Base-by-base conservation (phyloP, 2,888 invertebrate species). In the Himalopsyche tibetana region DNA sequence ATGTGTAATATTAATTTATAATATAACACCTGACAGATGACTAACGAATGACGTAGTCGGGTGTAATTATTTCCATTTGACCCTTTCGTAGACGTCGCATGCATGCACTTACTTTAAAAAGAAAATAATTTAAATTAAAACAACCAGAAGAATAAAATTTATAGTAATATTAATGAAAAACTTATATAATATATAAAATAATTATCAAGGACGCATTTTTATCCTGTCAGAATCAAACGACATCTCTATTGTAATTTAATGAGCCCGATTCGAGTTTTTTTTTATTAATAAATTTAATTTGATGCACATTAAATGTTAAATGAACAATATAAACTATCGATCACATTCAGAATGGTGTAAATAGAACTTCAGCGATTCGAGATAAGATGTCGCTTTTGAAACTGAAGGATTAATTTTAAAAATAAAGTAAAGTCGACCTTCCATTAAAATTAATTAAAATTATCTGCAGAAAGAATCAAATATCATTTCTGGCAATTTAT, bases 131-230 rank as follows among this genome's bases (percentile, higher is more conserved):
- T 74, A 74, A 74, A 74, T 74, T 38, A 74, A 74, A 74, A 74
- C 74, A 74, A 82, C 38, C 38, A 38, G 55, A 82, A 82, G 51
- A 38, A 55, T 55, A 82, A 82, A 51, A 55, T 82, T 82, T 51
- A n/a, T 28, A 51, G 15, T 55, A 80, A 82, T 51, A 19, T n/a
- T 38, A 55, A 28, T 40, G 36, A 80, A 55, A 55, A 55, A 82
- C 55, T 51, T 82, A 82, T 11, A 45, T 28, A 28, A 28, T 28
- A 28, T 28, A 28, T 19, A 82, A 55, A 28, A 82, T 82, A 80
- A 80, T 80, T 45, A n/a, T 80, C 17, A 11, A 51, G 80, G 51
- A 42, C 80, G 45, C 80, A 42, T 80, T 51, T 80, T 11, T 42
- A 80, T 51, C 80, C 42, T n/a, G 45, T 80, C 45, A 19, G 45